Conservation (phyloP, 2,888 invertebrate genomes). For the Lypha dubia region DNA sequence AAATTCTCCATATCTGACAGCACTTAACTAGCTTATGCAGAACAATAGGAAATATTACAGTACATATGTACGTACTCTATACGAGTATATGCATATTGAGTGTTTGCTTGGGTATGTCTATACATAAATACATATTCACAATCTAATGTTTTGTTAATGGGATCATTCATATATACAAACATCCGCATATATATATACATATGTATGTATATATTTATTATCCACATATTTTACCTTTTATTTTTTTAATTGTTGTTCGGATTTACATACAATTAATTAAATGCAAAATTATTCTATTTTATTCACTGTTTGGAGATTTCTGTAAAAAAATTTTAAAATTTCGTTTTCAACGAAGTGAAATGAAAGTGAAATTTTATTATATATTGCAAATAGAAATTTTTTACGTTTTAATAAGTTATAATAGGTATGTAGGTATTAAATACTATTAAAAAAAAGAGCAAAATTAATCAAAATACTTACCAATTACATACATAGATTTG, state of each 20-base stretch:
- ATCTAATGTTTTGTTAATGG: too few species aligned
- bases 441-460: too few species aligned
- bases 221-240: not conserved
- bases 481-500: too few species aligned
- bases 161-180: too few species aligned
- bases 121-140: too few species aligned
- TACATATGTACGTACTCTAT: too few species aligned
- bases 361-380: slow-evolving; percentile 57
- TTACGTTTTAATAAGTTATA: slow-evolving; percentile 4
- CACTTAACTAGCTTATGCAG: too few species aligned
- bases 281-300: slow-evolving; percentile 63
- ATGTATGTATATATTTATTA: not conserved
- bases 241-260: slow-evolving; percentile 2
- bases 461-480: slow-evolving; percentile 54
- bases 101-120: too few species aligned
- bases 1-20: too few species aligned
- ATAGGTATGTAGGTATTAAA: not conserved
- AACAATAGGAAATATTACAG: too few species aligned
- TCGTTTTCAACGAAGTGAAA: slow-evolving; percentile 48
- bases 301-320: slow-evolving; percentile 59
- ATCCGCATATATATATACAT: too few species aligned
- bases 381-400: slow-evolving; percentile 49
- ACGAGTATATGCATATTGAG: too few species aligned
- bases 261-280: slow-evolving; percentile 26
- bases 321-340: slow-evolving; percentile 32